Percentiles rank a stretch among this genome's conserved stretches.
Evolutionary conservation across 2,888 invertebrate species (phyloP).

Genomic region (Tipula unca): DNA sequence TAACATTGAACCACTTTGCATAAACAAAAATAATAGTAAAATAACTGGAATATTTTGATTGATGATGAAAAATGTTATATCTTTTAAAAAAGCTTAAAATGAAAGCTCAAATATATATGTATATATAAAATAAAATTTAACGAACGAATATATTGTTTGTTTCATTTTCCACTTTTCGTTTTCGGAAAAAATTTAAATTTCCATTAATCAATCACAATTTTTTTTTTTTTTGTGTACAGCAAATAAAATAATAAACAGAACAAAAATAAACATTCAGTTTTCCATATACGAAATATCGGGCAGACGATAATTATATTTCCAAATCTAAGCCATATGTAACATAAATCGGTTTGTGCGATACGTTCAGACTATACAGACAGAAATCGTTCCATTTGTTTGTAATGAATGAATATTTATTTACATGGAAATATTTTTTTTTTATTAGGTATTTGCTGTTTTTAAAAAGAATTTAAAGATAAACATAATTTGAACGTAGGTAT

Average conservation of each 20-base stretch:
- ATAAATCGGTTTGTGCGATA: not conserved
- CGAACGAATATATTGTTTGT: not conserved
- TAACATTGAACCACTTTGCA: not conserved
- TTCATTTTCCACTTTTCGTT: not conserved
- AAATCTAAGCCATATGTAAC: not conserved
- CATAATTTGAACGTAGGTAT: not conserved
- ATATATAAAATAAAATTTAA: not conserved
- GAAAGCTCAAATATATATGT: not conserved
- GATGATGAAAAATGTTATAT: not conserved
- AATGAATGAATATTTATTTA: not conserved
- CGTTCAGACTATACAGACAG: not conserved
- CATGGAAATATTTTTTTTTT: not conserved
- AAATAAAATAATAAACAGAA: constrained; percentile 8
- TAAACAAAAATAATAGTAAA: not conserved
- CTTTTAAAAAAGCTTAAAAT: not conserved
- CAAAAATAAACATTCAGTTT: not conserved
- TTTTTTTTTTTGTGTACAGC: not conserved
- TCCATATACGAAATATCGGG: not conserved
- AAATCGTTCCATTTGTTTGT: not conserved
- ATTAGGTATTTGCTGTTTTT: not conserved
- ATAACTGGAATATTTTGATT: not conserved
- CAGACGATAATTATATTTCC: not conserved
- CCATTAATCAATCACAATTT: not conserved
- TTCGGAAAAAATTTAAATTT: not conserved
- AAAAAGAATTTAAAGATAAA: not conserved